These are phyloP conservation scores for Drosophila carrolli DNA, from an alignment of 1,140 invertebrate species.

Conservation along the genomic window DNA sequence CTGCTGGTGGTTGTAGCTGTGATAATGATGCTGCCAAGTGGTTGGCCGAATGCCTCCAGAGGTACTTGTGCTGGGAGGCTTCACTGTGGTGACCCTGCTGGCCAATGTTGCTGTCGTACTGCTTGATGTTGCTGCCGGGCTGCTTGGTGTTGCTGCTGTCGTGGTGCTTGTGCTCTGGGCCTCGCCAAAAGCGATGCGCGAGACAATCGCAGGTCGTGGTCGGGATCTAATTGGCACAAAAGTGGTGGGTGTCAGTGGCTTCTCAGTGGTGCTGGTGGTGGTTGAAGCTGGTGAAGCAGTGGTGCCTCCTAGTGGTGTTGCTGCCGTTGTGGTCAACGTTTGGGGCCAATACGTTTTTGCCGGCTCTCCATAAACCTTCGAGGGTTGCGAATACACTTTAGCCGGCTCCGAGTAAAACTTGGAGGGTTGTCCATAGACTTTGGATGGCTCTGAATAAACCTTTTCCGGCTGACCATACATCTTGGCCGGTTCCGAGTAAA, in stretches of 20 bases:
- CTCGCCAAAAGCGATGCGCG: conserved; percentile 83
- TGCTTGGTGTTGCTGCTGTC: conserved; percentile 40
- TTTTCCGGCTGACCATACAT: conserved; percentile 88
- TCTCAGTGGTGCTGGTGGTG: conserved; percentile 11
- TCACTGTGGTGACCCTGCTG: conserved; percentile 37
- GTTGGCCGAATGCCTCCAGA: conserved; percentile 41
- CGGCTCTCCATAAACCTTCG: conserved; percentile 86
- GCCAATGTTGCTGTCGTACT: conserved; percentile 38
- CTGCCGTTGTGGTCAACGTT: conserved; percentile 37
- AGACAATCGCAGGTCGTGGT: conserved; percentile 84
- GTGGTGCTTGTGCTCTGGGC: conserved; percentile 72
- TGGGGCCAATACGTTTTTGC: conserved; percentile 85
- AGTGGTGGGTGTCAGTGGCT: conserved; percentile 51
- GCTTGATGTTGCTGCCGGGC: conserved; percentile 12
- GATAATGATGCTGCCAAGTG: conserved; percentile 74
- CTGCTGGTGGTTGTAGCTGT: conserved; percentile 65
- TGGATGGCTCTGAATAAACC: conserved; percentile 87
- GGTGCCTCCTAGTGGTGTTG: conserved; percentile 6
- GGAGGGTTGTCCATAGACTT: conserved; percentile 88
- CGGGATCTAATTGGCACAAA: conserved; percentile 70
- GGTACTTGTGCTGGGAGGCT: conserved; percentile 36
- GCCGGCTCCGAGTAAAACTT: conserved; percentile 87
- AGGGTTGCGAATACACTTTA: conserved; percentile 85
- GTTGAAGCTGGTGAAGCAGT: conserved; percentile 9
- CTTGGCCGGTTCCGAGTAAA: conserved; percentile 88